Conservation (phyloP, 1,140 invertebrate species). For the Drosophila oshimai region DNA sequence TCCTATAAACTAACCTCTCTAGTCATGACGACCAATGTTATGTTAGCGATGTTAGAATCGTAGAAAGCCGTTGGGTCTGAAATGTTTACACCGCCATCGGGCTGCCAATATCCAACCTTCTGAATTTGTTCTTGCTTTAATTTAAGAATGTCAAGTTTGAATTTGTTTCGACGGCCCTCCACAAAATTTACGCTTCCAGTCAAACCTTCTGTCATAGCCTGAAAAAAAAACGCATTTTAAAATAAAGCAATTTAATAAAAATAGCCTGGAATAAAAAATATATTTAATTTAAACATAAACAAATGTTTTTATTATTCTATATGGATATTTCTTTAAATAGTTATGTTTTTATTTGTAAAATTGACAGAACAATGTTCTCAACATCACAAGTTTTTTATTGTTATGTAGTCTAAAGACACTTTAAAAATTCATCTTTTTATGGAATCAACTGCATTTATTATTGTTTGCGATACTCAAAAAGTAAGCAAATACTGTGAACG, state of each 20-base stretch:
- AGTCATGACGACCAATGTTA: slow-evolving; percentile 93
- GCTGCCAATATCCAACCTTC: slow-evolving; percentile 93
- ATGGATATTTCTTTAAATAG: no score
- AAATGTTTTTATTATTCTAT: no score
- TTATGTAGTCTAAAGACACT: no score
- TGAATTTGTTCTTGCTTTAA: slow-evolving; percentile 89
- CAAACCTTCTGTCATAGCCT: slow-evolving; percentile 87
- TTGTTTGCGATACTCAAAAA: no score
- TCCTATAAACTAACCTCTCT: slow-evolving; percentile 84
- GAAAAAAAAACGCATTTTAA: slow-evolving; percentile 1
- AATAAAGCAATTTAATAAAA: not conserved
- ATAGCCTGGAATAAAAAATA: not conserved
- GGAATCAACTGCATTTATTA: no score
- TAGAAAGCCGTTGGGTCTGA: slow-evolving; percentile 94
- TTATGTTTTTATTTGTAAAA: no score
- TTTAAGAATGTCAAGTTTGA: slow-evolving; percentile 93
- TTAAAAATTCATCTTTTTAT: no score
- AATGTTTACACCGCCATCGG: slow-evolving; percentile 89
- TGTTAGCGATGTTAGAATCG: slow-evolving; percentile 91
- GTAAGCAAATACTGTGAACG: no score
- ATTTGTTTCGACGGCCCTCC: slow-evolving; percentile 91
- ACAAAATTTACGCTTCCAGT: slow-evolving; percentile 95
- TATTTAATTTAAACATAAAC: not conserved
- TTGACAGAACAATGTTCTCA: no score
- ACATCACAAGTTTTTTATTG: no score